A percentile compares a stretch with the other conserved stretches of the same genome.
Evolutionary conservation across 2,113 vertebrate species (phyloP).

Genomic region (Danionella cerebrum): DNA sequence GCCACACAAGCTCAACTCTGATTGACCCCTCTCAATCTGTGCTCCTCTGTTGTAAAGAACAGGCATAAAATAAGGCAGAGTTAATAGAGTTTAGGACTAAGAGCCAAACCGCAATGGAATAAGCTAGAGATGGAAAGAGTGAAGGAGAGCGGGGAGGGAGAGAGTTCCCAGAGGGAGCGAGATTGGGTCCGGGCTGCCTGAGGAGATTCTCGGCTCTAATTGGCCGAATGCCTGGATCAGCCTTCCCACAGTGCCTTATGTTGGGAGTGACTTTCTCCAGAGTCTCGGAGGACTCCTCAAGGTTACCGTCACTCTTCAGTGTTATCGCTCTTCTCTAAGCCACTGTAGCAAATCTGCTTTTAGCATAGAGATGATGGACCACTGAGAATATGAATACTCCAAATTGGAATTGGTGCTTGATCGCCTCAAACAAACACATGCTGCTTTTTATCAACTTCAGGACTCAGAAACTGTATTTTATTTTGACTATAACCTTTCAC

Average conservation of each 20-base stretch:
- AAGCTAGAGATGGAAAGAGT: not conserved
- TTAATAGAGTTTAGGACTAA: slow-evolving; percentile 36
- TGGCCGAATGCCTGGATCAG: slow-evolving; percentile 20
- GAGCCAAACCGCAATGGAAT: slow-evolving; percentile 26
- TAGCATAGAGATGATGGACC: not conserved
- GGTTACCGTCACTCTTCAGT: slow-evolving; percentile 38
- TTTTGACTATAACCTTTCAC: too few relatives aligned
- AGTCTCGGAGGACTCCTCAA: slow-evolving; percentile 31
- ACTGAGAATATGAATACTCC: slow-evolving; percentile 12
- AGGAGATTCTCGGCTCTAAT: slow-evolving; percentile 38
- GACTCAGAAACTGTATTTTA: not conserved
- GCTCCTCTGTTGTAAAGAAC: slow-evolving; percentile 8
- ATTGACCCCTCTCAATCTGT: slow-evolving; percentile 24
- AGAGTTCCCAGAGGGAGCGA: slow-evolving; percentile 28
- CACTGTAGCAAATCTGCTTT: slow-evolving; percentile 15
- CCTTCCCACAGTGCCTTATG: slow-evolving; percentile 32
- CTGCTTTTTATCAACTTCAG: not conserved
- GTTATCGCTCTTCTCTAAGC: slow-evolving; percentile 23
- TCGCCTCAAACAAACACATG: not conserved
- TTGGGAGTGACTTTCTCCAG: slow-evolving; percentile 34
- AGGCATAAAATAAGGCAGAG: slow-evolving; percentile 35
- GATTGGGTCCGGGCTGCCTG: slow-evolving; percentile 29
- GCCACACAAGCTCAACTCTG: slow-evolving; percentile 27
- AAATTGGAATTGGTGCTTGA: not conserved
- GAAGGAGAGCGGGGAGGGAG: not conserved